Base-by-base conservation (phyloP, 1,140 invertebrate genomes). In the Pogonomyrmex barbatus region DNA sequence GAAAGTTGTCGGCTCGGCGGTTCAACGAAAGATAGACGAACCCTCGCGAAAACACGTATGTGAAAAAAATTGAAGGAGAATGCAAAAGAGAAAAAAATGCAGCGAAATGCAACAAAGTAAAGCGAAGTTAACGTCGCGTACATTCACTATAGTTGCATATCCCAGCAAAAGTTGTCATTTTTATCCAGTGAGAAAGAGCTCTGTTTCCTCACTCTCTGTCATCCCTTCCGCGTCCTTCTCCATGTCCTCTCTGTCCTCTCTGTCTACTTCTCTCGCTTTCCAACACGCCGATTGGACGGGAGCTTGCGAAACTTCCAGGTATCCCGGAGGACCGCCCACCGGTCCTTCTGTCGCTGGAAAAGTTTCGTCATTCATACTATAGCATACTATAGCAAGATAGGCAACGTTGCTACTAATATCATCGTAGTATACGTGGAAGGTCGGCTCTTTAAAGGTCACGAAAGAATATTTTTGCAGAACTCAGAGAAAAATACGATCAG, bases 251-350 rank as follows among this genome's bases (percentile, higher is more conserved):
- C 77, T 87, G 81, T 87, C 70, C 65, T 85, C 68, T 89, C 42
- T 75, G 68, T 73, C 79, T 77, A 54, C 62, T 75, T 85, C 65
- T 77, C 62, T 58, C 88, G 52, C 85, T 52, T 86, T 88, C 81
- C 81, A 84, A 86, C 76, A 86, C 82, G 88, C 90, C 88, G 87
- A 94, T 94, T 94, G 94, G 94, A 87, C 91, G 91, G 82, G 91
- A 93, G 91, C 93, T 93, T 93, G 91, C 92, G 90, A 93, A 94
- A 94, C 91, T 94, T 93, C 90, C 93, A 94, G 93, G 93, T 94
- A 93, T 90, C 85, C 89, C 87, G 82, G 88, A 90, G 92, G 82
- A 92, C 91, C 93, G 93, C 93, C 93, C 91, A 93, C 76, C 89
- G 91, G 91, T 88, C 86, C 90, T 90, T 89, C 87, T 89, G 88